phyloP scores from a whole-genome alignment of 35 echinoderm and acorn worm genomes.

The Apostichopus japonicus region DNA sequence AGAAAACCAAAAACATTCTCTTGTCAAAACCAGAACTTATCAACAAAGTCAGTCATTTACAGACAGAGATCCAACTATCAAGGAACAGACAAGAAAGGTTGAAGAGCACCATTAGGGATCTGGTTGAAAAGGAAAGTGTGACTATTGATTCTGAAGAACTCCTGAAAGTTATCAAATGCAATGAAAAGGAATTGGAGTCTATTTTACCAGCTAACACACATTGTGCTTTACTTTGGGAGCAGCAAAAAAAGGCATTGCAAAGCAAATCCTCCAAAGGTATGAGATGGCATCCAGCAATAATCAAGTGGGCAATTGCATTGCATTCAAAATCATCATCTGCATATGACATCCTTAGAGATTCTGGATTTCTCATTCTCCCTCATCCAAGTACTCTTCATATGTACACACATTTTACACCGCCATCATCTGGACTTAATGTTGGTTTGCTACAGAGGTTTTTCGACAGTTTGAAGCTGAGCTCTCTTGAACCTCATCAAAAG shows the following conservation, averaged over 20 bases:
- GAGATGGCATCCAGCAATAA: conserved; percentile 76
- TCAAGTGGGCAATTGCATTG: conserved; percentile 69
- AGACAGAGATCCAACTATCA: neutral
- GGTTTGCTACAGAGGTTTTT: neutral
- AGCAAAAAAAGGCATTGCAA: conserved; percentile 64
- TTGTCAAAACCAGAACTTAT: too few relatives aligned
- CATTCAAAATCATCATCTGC: conserved; percentile 67
- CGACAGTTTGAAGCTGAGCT: neutral
- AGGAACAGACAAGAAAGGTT: neutral
- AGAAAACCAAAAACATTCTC: too few relatives aligned
- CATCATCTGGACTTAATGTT: neutral
- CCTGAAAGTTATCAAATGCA: too few relatives aligned
- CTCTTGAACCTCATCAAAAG: neutral
- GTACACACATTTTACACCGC: conserved; percentile 56
- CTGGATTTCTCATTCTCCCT: conserved; percentile 60
- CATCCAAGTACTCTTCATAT: conserved; percentile 56
- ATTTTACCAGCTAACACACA: too few relatives aligned
- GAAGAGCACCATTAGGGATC: neutral
- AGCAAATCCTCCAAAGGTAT: conserved; percentile 42
- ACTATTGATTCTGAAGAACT: neutral
- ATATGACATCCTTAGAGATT: conserved; percentile 57
- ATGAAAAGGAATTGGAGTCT: too few relatives aligned
- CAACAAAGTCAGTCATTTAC: conserved; percentile 14
- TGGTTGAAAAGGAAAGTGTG: conserved; percentile 48
- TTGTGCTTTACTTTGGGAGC: conserved; percentile 72